Conservation (phyloP, 2,797 vertebrate genomes). For the Acanthopagrus latus region DNA sequence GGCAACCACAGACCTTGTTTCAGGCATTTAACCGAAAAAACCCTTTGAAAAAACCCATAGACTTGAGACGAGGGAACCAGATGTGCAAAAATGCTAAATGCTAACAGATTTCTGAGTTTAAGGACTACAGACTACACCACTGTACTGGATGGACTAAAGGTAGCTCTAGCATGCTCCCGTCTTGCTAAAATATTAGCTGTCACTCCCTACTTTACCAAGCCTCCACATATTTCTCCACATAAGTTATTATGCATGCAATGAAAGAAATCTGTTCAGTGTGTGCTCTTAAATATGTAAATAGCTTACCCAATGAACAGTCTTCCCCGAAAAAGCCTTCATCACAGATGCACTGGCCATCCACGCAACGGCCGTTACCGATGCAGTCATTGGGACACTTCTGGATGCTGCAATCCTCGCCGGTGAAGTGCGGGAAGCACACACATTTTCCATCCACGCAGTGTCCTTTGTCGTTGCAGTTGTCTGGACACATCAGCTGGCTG, state of each 20-base stretch:
- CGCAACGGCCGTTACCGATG: slow-evolving; percentile 86
- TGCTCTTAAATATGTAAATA: neutral
- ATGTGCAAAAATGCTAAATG: no score
- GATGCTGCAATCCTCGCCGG: slow-evolving; percentile 86
- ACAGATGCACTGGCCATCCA: slow-evolving; percentile 89
- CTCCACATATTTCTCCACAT: neutral
- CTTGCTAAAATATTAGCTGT: neutral
- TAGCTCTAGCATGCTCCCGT: neutral
- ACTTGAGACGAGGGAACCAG: no score
- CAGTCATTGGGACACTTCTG: slow-evolving; percentile 88
- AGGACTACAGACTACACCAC: no score
- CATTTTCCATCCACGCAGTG: slow-evolving; percentile 87
- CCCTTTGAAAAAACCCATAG: no score
- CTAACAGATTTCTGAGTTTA: no score
- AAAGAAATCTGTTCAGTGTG: neutral
- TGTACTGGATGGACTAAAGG: no score
- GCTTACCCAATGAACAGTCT: slow-evolving; percentile 87
- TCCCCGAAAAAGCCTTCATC: slow-evolving; percentile 87
- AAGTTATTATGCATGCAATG: neutral
- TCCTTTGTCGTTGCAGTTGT: slow-evolving; percentile 89
- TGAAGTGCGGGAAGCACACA: slow-evolving; percentile 86
- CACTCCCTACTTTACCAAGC: neutral
- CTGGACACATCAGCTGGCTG: slow-evolving; percentile 83
- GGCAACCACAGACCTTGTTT: no score
- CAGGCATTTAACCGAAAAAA: no score